Percentiles rank a stretch among this genome's conserved stretches.
phyloP scores from a whole-genome alignment of 2,113 vertebrate species.

The Equus przewalskii region DNA sequence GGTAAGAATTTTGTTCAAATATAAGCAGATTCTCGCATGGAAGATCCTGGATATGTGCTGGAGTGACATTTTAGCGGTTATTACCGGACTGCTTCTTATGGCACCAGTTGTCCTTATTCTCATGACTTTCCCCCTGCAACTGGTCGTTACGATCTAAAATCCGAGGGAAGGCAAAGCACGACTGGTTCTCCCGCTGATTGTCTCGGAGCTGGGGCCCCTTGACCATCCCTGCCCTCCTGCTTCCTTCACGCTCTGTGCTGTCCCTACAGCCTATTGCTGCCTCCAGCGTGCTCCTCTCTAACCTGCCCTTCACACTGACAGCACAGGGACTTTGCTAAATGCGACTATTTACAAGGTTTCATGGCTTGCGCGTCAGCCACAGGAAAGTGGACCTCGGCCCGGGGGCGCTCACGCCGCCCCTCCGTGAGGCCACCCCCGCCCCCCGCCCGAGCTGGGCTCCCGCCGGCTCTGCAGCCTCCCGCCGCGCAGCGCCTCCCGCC shows the following conservation, averaged over 20 bases:
- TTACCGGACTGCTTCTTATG: background rate
- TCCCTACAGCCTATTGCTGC: fast-evolving
- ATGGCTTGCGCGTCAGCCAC: background rate
- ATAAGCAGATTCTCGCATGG: background rate
- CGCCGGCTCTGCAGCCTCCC: background rate
- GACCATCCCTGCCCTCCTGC: background rate
- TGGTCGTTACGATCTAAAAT: background rate
- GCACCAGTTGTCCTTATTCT: background rate
- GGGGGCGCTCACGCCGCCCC: no score
- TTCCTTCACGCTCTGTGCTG: background rate
- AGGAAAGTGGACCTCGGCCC: background rate
- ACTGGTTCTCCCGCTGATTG: fast-evolving
- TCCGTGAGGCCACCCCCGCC: no score
- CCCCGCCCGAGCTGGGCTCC: background rate
- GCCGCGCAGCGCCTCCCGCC: background rate
- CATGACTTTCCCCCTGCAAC: background rate
- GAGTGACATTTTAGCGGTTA: no score
- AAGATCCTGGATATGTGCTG: background rate
- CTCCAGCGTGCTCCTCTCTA: background rate
- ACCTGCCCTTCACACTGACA: background rate
- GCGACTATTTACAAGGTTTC: background rate
- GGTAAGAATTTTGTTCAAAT: constrained; percentile 87
- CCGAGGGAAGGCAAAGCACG: background rate
- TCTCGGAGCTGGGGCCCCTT: background rate
- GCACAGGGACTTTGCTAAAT: background rate